Base-by-base conservation (phyloP, 2,797 vertebrate genomes). In the Selene dorsalis region DNA sequence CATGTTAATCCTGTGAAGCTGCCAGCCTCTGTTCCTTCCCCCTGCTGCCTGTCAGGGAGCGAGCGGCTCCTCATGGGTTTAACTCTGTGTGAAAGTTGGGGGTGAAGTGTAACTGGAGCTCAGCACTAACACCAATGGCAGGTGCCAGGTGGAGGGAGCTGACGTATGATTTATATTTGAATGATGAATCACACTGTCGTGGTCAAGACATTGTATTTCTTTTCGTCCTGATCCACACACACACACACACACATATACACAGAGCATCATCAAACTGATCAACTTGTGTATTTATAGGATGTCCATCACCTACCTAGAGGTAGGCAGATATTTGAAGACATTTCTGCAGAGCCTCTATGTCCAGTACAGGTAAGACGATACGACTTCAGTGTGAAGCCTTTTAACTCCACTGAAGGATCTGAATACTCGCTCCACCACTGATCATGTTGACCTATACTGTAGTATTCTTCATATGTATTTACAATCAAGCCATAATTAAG, bases 121-220 rank as follows among this genome's bases (percentile, higher is more conserved):
- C 13, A 47, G 26, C 61, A 43, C 43, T 26, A 39, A 65, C 45
- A 61, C 63, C 3, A 6, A 78, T 61, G 47, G 70, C 38, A 52
- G 30, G 41, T 18, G n/a, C 22, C 18, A 10, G 26, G 24, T 58
- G 43, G 41, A 58, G 18, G 55, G 22, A 65, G 20, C 32, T 5
- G 41, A 75, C 57, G 39, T 68, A 35, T 39, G 43, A 38, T 43
- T 68, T 64, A 39, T 14, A 53, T n/a, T 50, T 59, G 3, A 43
- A 13, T 16, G 11, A 52, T 75, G 63, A 83, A 17, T 86, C 76
- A 77, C 28, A 20, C 20, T 18, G 12, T 70, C 63, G 47, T 48
- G 26, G 20, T 48, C 59, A 50, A 16, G 9, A 6, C 30, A 5
- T 43, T 39, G 20, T 41, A 4, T 38, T 20, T 66, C 9, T 56